Evolutionary conservation across 35 echinoderm and acorn worm genomes (phyloP), one percentile per base, ranked within the genome.

Genomic region (Patiria miniata): DNA sequence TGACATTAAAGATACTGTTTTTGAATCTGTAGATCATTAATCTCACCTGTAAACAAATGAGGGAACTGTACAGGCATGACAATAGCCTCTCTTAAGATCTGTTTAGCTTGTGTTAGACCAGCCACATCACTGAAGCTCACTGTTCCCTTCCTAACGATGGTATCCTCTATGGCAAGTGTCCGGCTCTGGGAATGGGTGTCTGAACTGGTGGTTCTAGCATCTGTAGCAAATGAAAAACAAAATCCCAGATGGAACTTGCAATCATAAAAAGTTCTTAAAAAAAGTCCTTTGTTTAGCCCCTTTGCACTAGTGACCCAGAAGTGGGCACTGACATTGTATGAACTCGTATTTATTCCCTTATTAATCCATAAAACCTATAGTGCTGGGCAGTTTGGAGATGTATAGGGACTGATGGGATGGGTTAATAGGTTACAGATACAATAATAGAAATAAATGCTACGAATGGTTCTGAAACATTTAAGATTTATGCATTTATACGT

Each of bases 1-100:
- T n/a, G n/a, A n/a, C n/a, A n/a, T n/a, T n/a, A n/a, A n/a, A n/a
- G n/a, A n/a, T n/a, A n/a, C n/a, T n/a, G n/a, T n/a, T n/a, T n/a
- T n/a, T n/a, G n/a, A n/a, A n/a, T n/a, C n/a, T n/a, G n/a, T n/a
- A n/a, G n/a, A n/a, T n/a, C n/a, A n/a, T n/a, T n/a, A n/a, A n/a
- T n/a, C n/a, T n/a, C n/a, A 97, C 94, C 94, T 86, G 94, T 97
- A 80, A 97, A 97, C 10, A 97, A 69, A 29, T 97, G 94, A 26
- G 94, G 94, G 52, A 90, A 97, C 73, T 97, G 90, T 5, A 97
- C 40, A 57, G 91, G 91, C 94, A 97, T 93, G n/a, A 97, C 78
- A 29, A 97, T 97, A 10, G 94, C 94, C 52, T 97, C 94, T 50
- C 40, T 89, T 22, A 97, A 65, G 34, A 89, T 88, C 78, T 97